phyloP scores from a whole-genome alignment of 2,113 vertebrate genomes.

The Casuarius casuarius region DNA sequence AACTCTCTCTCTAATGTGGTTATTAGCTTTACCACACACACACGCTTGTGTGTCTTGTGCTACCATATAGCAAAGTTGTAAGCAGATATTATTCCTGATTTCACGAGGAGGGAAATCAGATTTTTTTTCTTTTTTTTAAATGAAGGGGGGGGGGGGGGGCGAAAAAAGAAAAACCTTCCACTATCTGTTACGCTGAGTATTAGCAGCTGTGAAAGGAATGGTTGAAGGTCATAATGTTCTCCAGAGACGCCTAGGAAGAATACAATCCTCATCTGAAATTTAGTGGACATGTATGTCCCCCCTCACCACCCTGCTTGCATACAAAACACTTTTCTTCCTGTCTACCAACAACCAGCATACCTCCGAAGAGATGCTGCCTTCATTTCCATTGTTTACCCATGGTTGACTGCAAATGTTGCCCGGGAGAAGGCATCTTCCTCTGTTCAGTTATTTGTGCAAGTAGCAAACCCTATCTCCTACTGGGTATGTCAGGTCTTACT shows the following conservation, averaged over 20 bases:
- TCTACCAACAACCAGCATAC: background rate
- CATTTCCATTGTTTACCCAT: background rate
- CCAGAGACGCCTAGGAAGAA: background rate
- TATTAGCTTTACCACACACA: background rate
- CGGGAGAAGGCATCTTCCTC: background rate
- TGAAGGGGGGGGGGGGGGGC: no score
- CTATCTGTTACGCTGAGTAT: background rate
- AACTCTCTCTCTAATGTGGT: background rate
- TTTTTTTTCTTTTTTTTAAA: background rate
- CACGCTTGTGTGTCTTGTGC: background rate
- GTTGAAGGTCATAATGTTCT: background rate
- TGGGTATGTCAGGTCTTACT: background rate
- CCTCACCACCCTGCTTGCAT: background rate
- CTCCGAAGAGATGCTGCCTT: background rate
- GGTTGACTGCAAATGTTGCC: background rate
- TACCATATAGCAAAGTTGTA: background rate
- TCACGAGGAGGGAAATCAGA: background rate
- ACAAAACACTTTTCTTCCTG: background rate
- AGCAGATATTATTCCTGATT: background rate
- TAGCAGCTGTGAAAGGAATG: background rate
- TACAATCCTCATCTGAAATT: background rate
- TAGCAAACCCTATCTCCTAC: background rate
- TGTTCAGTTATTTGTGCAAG: background rate
- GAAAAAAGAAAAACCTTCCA: background rate
- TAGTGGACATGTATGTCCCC: fast-evolving